Evolutionary conservation across 2,888 invertebrate genomes (phyloP).

Genomic region (Pristionchus mayeri): DNA sequence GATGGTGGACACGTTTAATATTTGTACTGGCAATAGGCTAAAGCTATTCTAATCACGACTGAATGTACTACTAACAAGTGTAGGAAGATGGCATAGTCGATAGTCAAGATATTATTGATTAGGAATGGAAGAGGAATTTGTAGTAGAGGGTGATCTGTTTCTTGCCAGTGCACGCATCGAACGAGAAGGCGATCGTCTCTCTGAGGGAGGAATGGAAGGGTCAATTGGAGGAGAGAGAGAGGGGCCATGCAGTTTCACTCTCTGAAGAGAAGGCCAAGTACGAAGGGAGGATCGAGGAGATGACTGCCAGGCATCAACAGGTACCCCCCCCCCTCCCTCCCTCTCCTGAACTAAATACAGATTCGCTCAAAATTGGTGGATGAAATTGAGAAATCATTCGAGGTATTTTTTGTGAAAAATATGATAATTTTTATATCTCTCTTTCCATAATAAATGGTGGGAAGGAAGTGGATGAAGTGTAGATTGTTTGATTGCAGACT

Average conservation of each 20-base stretch:
- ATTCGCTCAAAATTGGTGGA: conserved; percentile 11
- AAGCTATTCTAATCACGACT: no score
- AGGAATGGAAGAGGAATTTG: no score
- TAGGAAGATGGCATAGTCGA: no score
- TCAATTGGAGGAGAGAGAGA: conserved; percentile 10
- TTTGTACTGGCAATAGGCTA: no score
- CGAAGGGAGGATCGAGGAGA: conserved; percentile 15
- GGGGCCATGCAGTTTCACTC: not conserved
- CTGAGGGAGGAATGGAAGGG: conserved; percentile 20
- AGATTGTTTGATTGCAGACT: conserved; percentile 28
- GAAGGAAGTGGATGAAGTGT: no score
- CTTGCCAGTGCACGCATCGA: conserved; percentile 36
- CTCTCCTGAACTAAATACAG: no score
- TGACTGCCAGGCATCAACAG: conserved; percentile 46
- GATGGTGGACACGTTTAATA: no score
- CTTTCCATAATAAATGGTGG: no score
- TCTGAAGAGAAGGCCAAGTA: conserved; percentile 33
- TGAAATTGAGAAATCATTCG: not conserved
- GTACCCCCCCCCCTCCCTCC: not conserved
- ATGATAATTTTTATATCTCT: no score
- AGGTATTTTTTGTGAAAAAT: not conserved
- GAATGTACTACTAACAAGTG: no score
- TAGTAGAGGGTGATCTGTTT: no score
- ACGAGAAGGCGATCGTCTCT: conserved; percentile 41
- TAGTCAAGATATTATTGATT: no score